These are phyloP conservation scores for Ophioninae sp. DNA, from an alignment of 2,888 invertebrate species.

Conservation along the genomic window DNA sequence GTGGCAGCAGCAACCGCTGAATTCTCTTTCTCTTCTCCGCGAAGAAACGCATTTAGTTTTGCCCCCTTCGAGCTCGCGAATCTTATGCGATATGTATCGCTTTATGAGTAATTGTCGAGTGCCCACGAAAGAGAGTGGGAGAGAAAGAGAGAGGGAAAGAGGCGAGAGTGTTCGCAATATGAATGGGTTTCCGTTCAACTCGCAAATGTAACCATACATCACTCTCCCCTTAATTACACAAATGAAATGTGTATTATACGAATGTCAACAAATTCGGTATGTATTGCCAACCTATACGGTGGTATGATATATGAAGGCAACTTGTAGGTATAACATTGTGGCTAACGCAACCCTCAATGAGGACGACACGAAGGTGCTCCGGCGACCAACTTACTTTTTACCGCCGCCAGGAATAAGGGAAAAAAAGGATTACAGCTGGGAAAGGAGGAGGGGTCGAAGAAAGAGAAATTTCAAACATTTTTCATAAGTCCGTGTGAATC, in stretches of 20 bases:
- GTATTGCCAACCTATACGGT: conserved; percentile 58
- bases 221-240: conserved; percentile 76
- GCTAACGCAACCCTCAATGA: conserved; percentile 19
- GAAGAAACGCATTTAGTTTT: conserved; percentile 64
- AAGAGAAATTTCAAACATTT: not conserved
- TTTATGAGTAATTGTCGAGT: conserved; percentile 76
- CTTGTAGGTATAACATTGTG: conserved; percentile 37
- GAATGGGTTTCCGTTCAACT: conserved; percentile 76
- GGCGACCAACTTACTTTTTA: conserved; percentile 25
- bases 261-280: conserved; percentile 75
- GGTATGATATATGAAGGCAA: conserved; percentile 60
- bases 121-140: conserved; percentile 53
- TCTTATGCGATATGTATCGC: conserved; percentile 75
- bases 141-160: not conserved
- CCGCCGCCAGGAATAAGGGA: not conserved
- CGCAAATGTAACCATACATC: conserved; percentile 76
- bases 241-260: conserved; percentile 76
- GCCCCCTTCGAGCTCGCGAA: conserved; percentile 63
- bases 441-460: not conserved
- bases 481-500: too few species aligned
- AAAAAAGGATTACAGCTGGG: not conserved
- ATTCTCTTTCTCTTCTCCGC: conserved; percentile 54
- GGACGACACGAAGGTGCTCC: conserved; percentile 5
- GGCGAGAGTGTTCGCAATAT: conserved; percentile 72
- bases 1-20: conserved; percentile 41